phyloP scores from a whole-genome alignment of 2,113 vertebrate species.

The Thunnus maccoyii region DNA sequence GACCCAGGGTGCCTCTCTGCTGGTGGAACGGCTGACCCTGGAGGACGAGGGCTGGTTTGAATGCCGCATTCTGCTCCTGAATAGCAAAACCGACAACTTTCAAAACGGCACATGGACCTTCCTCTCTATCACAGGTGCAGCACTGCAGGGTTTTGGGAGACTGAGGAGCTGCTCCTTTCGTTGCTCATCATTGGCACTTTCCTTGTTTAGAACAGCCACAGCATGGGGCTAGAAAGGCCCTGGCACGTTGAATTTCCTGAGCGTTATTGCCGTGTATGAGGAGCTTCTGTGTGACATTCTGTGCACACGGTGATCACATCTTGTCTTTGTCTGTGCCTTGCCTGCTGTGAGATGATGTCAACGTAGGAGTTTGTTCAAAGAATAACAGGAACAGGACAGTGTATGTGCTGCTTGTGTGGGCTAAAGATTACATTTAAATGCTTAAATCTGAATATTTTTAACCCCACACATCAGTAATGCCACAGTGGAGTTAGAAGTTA shows the following conservation, averaged over 20 bases:
- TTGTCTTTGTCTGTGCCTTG: slow-evolving; percentile 17
- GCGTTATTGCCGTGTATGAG: slow-evolving; percentile 14
- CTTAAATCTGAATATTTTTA: slow-evolving; percentile 33
- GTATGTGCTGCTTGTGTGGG: slow-evolving; percentile 17
- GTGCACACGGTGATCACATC: slow-evolving; percentile 15
- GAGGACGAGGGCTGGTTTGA: slow-evolving; percentile 98
- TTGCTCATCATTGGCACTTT: slow-evolving; percentile 38
- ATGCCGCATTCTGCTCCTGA: slow-evolving; percentile 94
- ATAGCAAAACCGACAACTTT: slow-evolving; percentile 91
- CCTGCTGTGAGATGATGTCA: slow-evolving; percentile 42
- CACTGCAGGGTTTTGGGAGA: slow-evolving; percentile 63
- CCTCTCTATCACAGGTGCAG: slow-evolving; percentile 93
- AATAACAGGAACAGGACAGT: slow-evolving; percentile 20
- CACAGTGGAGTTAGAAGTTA: background rate
- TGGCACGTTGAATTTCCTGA: slow-evolving; percentile 33
- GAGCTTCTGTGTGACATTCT: slow-evolving; percentile 22
- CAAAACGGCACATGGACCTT: slow-evolving; percentile 97
- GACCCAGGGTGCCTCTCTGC: slow-evolving; percentile 90
- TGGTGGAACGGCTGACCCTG: slow-evolving; percentile 88
- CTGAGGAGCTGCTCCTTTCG: slow-evolving; percentile 30
- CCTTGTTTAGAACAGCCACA: slow-evolving; percentile 62
- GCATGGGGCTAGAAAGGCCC: slow-evolving; percentile 53
- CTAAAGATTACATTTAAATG: slow-evolving; percentile 31
- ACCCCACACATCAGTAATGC: background rate
- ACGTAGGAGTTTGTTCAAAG: slow-evolving; percentile 8